phyloP scores from a whole-genome alignment of 2,113 vertebrate genomes.

The Rhabdomys dilectus region DNA sequence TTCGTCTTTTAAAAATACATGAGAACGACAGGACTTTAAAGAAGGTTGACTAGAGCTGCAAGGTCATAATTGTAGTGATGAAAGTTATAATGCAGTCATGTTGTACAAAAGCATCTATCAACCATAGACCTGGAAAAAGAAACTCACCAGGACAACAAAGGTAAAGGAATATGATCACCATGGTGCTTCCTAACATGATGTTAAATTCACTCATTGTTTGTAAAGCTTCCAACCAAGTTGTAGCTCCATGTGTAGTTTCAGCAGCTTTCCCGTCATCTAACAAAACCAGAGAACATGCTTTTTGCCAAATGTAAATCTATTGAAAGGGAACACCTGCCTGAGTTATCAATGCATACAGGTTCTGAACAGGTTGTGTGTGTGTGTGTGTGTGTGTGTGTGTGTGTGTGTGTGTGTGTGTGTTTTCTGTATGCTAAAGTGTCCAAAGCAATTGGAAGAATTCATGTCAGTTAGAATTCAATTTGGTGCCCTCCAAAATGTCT shows the following conservation, averaged over 20 bases:
- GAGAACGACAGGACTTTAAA: neutral
- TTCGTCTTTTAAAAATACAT: no score
- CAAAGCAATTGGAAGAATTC: neutral
- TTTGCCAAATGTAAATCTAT: neutral
- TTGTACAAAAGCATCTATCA: neutral
- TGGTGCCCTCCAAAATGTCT: neutral
- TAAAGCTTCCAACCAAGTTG: neutral
- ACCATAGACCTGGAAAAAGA: neutral
- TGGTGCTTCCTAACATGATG: neutral
- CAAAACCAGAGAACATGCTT: neutral
- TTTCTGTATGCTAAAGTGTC: neutral
- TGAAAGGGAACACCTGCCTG: neutral
- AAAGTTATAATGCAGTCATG: neutral
- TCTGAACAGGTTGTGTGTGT: neutral
- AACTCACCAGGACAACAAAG: neutral
- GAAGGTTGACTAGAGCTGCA: neutral
- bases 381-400: no score
- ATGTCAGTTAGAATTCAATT: conserved; percentile 46
- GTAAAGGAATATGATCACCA: neutral
- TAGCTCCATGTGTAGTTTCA: neutral
- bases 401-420: no score
- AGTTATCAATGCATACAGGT: accelerated
- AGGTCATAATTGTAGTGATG: neutral
- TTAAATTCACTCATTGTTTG: neutral
- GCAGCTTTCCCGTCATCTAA: neutral